Evolutionary conservation across 1,140 invertebrate species (phyloP).

Genomic region (Nilaparvata lugens): DNA sequence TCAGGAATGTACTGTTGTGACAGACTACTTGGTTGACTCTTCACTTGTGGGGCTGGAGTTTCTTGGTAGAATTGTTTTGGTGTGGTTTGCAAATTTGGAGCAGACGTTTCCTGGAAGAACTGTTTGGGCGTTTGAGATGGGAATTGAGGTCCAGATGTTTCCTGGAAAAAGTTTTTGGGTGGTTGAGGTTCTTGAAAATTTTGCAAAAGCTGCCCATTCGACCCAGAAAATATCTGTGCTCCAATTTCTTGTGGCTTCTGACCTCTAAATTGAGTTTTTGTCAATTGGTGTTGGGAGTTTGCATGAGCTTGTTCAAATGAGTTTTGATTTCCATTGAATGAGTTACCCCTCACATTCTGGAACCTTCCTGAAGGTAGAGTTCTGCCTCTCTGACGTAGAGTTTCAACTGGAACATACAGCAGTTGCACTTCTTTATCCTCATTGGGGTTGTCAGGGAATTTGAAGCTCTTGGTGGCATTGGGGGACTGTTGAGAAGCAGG

Average conservation of each 20-base stretch:
- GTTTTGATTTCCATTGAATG: too few relatives aligned
- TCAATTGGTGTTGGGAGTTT: too few relatives aligned
- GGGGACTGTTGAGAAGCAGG: not conserved
- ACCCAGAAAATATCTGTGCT: too few relatives aligned
- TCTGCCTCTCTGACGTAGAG: constrained; percentile 46
- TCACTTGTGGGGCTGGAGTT: not conserved
- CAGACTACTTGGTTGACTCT: not conserved
- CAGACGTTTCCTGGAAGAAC: not conserved
- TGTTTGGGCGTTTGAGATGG: constrained; percentile 7
- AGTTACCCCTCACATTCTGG: too few relatives aligned
- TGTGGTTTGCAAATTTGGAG: not conserved
- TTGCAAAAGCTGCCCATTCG: too few relatives aligned
- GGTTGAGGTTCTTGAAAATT: not conserved
- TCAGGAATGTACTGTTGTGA: not conserved
- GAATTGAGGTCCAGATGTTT: constrained; percentile 1
- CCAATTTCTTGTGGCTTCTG: too few relatives aligned
- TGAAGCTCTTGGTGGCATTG: constrained; percentile 5
- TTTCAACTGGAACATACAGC: constrained; percentile 69
- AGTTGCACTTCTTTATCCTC: constrained; percentile 61
- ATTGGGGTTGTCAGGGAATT: constrained; percentile 14
- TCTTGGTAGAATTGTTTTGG: too few relatives aligned
- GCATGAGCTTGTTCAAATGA: too few relatives aligned
- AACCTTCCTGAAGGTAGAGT: too few relatives aligned
- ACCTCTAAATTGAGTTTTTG: too few relatives aligned
- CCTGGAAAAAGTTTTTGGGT: constrained; percentile 9